Evolutionary conservation across 2,888 invertebrate genomes (phyloP).

Genomic region (Carcina quercana): DNA sequence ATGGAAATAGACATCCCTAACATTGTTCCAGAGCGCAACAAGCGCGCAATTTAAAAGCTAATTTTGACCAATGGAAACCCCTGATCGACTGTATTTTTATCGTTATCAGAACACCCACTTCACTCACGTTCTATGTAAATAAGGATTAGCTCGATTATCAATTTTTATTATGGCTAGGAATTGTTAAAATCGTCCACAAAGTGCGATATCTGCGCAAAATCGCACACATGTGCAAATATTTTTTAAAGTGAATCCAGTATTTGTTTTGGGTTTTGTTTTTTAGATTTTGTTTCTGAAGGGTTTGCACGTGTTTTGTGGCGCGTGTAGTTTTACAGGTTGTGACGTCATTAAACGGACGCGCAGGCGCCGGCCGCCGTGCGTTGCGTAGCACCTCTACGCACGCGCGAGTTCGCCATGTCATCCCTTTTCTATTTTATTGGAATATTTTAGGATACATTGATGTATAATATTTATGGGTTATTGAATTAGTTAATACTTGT

Average conservation of each 20-base stretch:
- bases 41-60: constrained; percentile 1
- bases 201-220: constrained; percentile 3
- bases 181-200: constrained; percentile 6
- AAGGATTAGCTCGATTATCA: constrained; percentile 15
- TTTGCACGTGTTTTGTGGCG: constrained; percentile 8
- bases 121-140: constrained; percentile 13
- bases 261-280: constrained; percentile 8
- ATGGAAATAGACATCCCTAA: too few species aligned
- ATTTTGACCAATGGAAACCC: constrained; percentile 6
- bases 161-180: constrained; percentile 10
- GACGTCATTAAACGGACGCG: constrained; percentile 2
- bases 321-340: background rate
- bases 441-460: too few species aligned
- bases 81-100: constrained; percentile 6
- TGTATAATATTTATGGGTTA: too few species aligned
- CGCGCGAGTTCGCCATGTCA: too few species aligned
- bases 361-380: background rate
- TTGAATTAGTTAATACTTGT: too few species aligned
- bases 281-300: constrained; percentile 6
- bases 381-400: constrained; percentile 1
- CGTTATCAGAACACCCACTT: constrained; percentile 14
- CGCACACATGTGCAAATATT: constrained; percentile 14
- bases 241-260: constrained; percentile 8
- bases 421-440: too few species aligned
- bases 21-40: background rate